Conservation (phyloP, 2,797 vertebrate genomes). For the Smutsia gigantea region DNA sequence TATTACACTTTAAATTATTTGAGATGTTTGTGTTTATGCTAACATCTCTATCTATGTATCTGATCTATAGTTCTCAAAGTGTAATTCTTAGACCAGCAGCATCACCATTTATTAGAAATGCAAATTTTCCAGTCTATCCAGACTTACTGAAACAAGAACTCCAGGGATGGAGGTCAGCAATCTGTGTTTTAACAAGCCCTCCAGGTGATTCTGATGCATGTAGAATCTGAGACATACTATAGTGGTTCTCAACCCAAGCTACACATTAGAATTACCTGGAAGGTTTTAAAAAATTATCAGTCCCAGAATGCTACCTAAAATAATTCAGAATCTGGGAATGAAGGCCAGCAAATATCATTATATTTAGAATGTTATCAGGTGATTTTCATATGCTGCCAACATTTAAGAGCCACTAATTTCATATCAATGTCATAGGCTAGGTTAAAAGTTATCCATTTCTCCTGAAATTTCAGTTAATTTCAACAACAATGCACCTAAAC, state of each 20-base stretch:
- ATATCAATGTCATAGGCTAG: not conserved
- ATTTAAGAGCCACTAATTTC: not conserved
- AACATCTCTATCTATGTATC: not conserved
- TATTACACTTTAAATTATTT: not conserved
- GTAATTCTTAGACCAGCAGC: not conserved
- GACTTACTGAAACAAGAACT: not conserved
- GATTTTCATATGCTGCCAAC: not conserved
- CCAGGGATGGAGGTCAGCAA: not conserved
- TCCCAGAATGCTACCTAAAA: not conserved
- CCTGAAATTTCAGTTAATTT: constrained; percentile 26
- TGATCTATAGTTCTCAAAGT: not conserved
- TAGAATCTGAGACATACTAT: not conserved
- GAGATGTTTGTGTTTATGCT: not conserved
- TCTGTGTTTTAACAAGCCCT: not conserved
- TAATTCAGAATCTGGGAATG: not conserved
- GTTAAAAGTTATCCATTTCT: not conserved
- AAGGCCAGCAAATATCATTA: not conserved
- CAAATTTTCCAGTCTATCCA: not conserved
- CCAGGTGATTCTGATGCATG: not conserved
- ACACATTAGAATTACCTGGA: not conserved
- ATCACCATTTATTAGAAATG: not conserved
- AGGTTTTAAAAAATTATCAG: not conserved
- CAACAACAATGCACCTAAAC: not conserved
- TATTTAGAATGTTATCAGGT: not conserved
- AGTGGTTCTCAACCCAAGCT: not conserved